These are phyloP conservation scores for Enteromius fasciolatus DNA, from an alignment of 2,797 vertebrate genomes.

Conservation along the genomic window DNA sequence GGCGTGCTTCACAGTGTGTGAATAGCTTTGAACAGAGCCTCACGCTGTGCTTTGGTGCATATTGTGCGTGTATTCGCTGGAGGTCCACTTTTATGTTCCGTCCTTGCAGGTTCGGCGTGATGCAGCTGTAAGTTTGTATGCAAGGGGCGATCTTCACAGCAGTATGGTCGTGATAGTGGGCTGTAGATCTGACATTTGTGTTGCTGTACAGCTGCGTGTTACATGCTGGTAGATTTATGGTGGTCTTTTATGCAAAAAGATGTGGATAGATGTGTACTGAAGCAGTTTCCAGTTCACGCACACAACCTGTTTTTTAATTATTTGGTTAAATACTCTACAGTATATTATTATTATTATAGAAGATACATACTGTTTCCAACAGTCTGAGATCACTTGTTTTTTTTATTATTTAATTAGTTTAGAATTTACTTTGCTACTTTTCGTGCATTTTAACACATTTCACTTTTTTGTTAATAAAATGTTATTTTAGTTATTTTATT, in stretches of 20 bases:
- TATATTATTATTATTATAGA: neutral
- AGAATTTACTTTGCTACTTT: no score
- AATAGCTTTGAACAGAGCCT: constrained; percentile 28
- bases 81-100: constrained; percentile 12
- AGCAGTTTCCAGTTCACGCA: constrained; percentile 25
- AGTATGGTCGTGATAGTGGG: neutral
- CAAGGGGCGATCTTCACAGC: neutral
- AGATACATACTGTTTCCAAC: neutral
- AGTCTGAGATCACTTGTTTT: neutral
- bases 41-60: constrained; percentile 50
- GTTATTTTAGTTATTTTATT: no score
- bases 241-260: constrained; percentile 1
- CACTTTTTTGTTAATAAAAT: no score
- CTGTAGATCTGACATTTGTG: neutral
- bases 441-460: no score
- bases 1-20: constrained; percentile 1
- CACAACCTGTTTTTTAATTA: constrained; percentile 1
- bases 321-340: constrained; percentile 6
- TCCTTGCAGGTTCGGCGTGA: neutral
- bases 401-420: no score
- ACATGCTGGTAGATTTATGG: neutral
- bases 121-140: constrained; percentile 3
- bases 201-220: neutral
- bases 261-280: neutral
- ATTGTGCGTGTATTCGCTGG: constrained; percentile 50